Conservation (phyloP, 2,797 vertebrate genomes). For the Cirrhinus molitorella region DNA sequence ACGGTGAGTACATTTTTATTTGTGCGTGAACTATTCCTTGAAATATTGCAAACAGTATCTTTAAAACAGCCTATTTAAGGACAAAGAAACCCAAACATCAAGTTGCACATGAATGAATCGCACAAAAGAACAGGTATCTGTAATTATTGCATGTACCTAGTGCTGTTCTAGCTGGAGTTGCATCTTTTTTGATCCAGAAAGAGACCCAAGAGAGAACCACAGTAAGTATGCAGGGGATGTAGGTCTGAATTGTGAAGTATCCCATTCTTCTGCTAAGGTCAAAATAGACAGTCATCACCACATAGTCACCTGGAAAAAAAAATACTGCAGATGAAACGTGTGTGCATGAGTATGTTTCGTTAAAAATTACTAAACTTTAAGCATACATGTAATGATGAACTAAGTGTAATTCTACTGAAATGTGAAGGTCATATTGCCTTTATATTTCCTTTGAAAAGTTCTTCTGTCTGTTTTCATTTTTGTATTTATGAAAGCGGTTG, state of each 20-base stretch:
- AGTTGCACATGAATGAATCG: neutral
- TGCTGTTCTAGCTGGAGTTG: slow-evolving; percentile 94
- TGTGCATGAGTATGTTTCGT: neutral
- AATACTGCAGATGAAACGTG: neutral
- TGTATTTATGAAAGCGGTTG: slow-evolving; percentile 12
- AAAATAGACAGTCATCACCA: slow-evolving; percentile 97
- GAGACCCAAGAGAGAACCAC: slow-evolving; percentile 98
- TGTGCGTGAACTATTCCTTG: neutral
- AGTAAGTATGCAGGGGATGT: slow-evolving; percentile 96
- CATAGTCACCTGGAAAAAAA: slow-evolving; percentile 87
- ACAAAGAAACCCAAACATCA: neutral
- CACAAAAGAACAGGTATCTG: neutral
- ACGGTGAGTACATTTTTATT: neutral
- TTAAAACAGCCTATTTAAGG: neutral
- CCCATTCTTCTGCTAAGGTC: slow-evolving; percentile 96
- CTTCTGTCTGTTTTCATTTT: neutral
- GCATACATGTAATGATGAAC: neutral
- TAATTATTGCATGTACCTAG: slow-evolving; percentile 80
- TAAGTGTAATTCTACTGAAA: neutral
- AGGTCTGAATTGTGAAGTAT: slow-evolving; percentile 98
- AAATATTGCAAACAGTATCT: neutral
- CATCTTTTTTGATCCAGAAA: slow-evolving; percentile 98
- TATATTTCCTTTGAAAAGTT: slow-evolving; percentile 26
- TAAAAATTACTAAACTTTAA: neutral
- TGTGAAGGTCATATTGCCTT: neutral